These are phyloP conservation scores for Pituophis catenifer DNA, from an alignment of 2,113 vertebrate species.

Conservation along the genomic window DNA sequence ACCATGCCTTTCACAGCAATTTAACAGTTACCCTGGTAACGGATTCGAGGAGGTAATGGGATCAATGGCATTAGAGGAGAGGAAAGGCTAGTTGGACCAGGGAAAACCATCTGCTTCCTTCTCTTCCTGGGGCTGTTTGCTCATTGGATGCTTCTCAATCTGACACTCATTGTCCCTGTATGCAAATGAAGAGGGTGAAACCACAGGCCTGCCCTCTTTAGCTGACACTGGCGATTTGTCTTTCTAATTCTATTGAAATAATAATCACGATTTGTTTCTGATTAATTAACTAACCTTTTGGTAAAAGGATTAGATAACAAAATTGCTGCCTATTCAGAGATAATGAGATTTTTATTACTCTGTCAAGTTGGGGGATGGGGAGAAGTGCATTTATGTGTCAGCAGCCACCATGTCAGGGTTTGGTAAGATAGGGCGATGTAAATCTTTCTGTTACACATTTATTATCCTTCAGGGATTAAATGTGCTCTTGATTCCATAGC, in stretches of 20 bases:
- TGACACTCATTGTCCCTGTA: slow-evolving; percentile 66
- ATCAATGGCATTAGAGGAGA: slow-evolving; percentile 75
- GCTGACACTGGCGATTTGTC: slow-evolving; percentile 75
- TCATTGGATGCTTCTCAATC: slow-evolving; percentile 57
- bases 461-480: slow-evolving; percentile 44
- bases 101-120: slow-evolving; percentile 81
- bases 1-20: slow-evolving; percentile 84
- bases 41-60: slow-evolving; percentile 84
- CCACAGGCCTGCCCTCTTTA: slow-evolving; percentile 75
- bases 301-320: slow-evolving; percentile 81
- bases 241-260: slow-evolving; percentile 81
- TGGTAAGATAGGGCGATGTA: slow-evolving; percentile 54
- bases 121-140: slow-evolving; percentile 67
- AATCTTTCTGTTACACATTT: slow-evolving; percentile 58
- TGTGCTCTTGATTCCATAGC: slow-evolving; percentile 23
- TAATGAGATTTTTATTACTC: slow-evolving; percentile 83
- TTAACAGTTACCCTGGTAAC: slow-evolving; percentile 87
- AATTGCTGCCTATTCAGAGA: slow-evolving; percentile 81
- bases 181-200: slow-evolving; percentile 77
- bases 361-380: slow-evolving; percentile 63
- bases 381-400: slow-evolving; percentile 70
- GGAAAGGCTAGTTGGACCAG: slow-evolving; percentile 67
- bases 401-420: slow-evolving; percentile 55
- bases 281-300: slow-evolving; percentile 83
- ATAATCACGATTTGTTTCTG: slow-evolving; percentile 82